These are phyloP conservation scores for Phalanger gymnotis DNA, from an alignment of 2,797 vertebrate genomes.

Conservation along the genomic window DNA sequence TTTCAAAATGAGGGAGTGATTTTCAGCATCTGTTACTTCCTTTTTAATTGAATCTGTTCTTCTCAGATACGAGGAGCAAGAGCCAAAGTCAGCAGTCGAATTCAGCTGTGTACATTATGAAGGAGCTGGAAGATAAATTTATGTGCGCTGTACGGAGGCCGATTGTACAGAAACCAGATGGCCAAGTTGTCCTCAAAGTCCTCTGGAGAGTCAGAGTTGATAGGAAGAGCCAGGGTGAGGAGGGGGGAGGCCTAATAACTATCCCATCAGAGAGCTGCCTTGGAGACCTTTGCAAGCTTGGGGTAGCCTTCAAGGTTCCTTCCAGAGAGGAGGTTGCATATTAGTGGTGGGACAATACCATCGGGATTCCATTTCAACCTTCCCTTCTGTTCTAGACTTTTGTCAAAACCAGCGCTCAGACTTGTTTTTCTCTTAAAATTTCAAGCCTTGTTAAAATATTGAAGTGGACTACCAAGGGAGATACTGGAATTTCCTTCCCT, in stretches of 20 bases:
- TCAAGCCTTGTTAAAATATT: background rate
- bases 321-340: background rate
- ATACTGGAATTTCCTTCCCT: background rate
- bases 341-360: background rate
- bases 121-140: conserved; percentile 21
- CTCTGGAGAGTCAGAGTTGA: background rate
- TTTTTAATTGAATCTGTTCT: conserved; percentile 69
- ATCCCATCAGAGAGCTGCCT: conserved; percentile 27
- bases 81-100: conserved; percentile 72
- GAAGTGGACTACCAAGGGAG: background rate
- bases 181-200: background rate
- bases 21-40: conserved; percentile 74
- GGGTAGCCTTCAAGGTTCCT: background rate
- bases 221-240: background rate
- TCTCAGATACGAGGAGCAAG: conserved; percentile 61
- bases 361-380: background rate
- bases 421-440: background rate
- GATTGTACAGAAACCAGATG: conserved; percentile 19
- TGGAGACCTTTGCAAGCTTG: background rate
- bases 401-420: background rate
- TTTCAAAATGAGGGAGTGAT: conserved; percentile 73
- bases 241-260: background rate
- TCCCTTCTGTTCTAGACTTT: background rate
- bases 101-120: conserved; percentile 52
- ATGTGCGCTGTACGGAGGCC: background rate